Percentiles rank a stretch among this genome's conserved stretches.
Conservation (phyloP, 2,888 invertebrate genomes). For the Phytoseiulus persimilis region DNA sequence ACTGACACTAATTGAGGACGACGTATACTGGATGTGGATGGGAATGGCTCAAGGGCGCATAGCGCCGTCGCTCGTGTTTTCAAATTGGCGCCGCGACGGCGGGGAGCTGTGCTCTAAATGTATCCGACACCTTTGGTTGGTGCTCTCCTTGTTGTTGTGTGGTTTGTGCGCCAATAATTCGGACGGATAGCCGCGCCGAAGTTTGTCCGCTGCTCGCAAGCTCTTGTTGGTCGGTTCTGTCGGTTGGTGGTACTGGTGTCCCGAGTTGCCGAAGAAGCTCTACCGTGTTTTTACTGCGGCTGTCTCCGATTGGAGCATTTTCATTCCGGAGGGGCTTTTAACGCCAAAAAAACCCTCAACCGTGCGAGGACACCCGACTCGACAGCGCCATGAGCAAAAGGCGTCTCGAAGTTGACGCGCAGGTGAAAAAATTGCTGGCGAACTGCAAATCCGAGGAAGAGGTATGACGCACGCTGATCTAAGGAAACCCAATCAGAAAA, state of each 20-base stretch:
- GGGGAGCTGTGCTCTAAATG: neutral
- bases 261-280: neutral
- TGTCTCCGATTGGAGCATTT: neutral
- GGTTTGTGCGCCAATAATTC: neutral
- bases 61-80: neutral
- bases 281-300: neutral
- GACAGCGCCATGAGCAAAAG: neutral
- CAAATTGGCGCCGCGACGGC: neutral
- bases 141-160: neutral
- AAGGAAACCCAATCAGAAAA: neutral
- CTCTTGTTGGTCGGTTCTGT: neutral
- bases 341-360: neutral
- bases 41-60: too few species aligned
- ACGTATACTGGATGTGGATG: too few species aligned
- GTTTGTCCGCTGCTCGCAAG: neutral
- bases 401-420: constrained; percentile 28
- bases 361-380: neutral
- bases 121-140: neutral
- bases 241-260: neutral
- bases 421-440: constrained; percentile 20
- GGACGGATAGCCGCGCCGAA: neutral
- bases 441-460: constrained; percentile 15
- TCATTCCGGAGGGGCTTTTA: neutral
- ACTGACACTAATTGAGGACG: too few species aligned
- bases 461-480: neutral